phyloP scores from a whole-genome alignment of 2,113 vertebrate genomes.

The Dipodomys stephensi region DNA sequence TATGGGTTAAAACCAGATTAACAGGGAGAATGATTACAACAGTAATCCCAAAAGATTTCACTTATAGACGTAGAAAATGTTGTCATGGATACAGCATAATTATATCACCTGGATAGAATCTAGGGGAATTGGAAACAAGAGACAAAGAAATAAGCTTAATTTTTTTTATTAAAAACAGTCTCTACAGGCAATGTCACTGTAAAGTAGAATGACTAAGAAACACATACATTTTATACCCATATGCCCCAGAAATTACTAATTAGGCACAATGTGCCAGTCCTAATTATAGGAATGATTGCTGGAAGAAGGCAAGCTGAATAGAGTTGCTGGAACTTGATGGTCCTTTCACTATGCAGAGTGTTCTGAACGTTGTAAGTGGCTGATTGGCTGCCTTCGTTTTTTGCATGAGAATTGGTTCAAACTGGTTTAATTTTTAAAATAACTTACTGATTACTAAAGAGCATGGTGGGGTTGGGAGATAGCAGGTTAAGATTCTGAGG shows the following conservation, averaged over 20 bases:
- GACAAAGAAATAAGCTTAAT: constrained; percentile 75
- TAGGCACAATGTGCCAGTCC: constrained; percentile 45
- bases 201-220: constrained; percentile 68
- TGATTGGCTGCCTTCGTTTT: constrained; percentile 63
- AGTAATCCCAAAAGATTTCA: constrained; percentile 38
- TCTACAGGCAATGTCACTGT: constrained; percentile 72
- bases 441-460: constrained; percentile 64
- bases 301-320: constrained; percentile 68
- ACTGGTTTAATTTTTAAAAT: constrained; percentile 25
- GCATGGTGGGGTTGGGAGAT: neutral
- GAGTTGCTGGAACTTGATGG: constrained; percentile 47
- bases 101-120: constrained; percentile 72
- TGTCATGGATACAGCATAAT: constrained; percentile 70
- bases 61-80: constrained; percentile 63
- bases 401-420: constrained; percentile 53
- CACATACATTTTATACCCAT: constrained; percentile 73
- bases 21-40: neutral
- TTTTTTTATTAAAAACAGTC: constrained; percentile 73
- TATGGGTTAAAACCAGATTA: constrained; percentile 56
- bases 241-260: constrained; percentile 78
- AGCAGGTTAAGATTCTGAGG: neutral
- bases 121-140: constrained; percentile 68
- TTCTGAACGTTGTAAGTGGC: constrained; percentile 26
- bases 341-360: constrained; percentile 28
- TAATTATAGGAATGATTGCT: constrained; percentile 75